Evolutionary conservation across 2,113 vertebrate genomes (phyloP), one percentile per base, ranked within the genome.

Genomic region (Pagrus major): DNA sequence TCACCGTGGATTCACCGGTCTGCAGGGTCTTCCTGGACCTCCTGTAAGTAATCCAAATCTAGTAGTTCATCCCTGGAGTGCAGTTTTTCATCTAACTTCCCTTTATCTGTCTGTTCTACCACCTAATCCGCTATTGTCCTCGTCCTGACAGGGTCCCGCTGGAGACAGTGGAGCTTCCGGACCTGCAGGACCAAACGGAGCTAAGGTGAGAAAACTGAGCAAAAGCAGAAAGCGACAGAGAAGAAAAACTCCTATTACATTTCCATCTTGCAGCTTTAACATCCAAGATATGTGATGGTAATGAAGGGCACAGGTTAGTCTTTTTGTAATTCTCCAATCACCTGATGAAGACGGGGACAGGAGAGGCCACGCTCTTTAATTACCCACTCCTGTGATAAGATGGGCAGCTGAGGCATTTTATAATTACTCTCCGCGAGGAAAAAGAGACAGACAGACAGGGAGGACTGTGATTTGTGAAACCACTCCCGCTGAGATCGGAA

Each of bases 11-110:
- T 99, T 99, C 96, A 99, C 97, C 0, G 97, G 98, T 71, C 96
- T 99, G 71, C 98, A 99, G 93, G 98, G 98, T 88, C 97, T 99
- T 67, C 97, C 98, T 0, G 98, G 98, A 71, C 97, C 98, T 68
- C 97, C 98, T 0, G 98, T 99, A 86, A 98, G 98, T 95, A 11
- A 70, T 47, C 47, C 12, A 51, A 7, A 52, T 27, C 15, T n/a
- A 41, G 71, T 12, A 61, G 29, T 29, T 74, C 5, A 55, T 47
- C 18, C 20, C 41, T 42, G 23, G 15, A 7, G n/a, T 9, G 33
- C 3, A 6, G 37, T 3, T 61, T 56, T 16, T 33, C 29, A 25
- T 12, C 11, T 12, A 5, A 25, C 15, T 16, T 60, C 31, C 21
- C 18, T 37, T 27, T 2, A 27, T 56, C 35, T 54, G 9, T 33